Evolutionary conservation across 2,113 vertebrate genomes (phyloP).

Genomic region (Regulus satrapa): DNA sequence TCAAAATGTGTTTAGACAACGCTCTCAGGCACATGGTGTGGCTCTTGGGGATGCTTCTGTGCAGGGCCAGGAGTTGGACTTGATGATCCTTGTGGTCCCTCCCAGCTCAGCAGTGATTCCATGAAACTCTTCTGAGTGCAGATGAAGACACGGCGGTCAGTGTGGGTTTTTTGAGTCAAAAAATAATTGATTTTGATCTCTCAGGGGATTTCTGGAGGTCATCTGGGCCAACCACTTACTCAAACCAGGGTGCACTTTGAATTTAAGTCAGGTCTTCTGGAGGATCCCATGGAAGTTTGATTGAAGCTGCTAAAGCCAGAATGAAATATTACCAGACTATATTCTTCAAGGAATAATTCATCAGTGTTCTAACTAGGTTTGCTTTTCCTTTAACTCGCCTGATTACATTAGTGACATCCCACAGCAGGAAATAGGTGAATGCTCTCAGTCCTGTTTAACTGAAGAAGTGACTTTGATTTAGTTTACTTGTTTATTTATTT

Average conservation of each 20-base stretch:
- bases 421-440: neutral
- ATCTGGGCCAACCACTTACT: neutral
- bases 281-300: neutral
- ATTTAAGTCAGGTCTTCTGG: constrained; percentile 1
- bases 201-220: neutral
- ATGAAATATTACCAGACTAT: neutral
- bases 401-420: neutral
- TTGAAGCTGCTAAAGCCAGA: neutral
- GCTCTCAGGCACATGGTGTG: rapidly evolving
- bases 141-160: neutral
- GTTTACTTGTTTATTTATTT: neutral
- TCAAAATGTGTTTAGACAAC: rapidly evolving
- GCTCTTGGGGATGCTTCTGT: neutral
- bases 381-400: constrained; percentile 5
- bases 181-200: neutral
- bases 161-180: neutral
- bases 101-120: neutral
- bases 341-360: neutral
- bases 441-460: neutral
- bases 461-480: neutral
- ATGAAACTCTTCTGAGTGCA: neutral
- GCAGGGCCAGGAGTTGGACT: neutral
- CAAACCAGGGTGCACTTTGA: neutral
- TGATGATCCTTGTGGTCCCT: rapidly evolving
- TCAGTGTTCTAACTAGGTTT: neutral